Conservation (phyloP, 2,797 vertebrate genomes). For the Poecilia velifera region DNA sequence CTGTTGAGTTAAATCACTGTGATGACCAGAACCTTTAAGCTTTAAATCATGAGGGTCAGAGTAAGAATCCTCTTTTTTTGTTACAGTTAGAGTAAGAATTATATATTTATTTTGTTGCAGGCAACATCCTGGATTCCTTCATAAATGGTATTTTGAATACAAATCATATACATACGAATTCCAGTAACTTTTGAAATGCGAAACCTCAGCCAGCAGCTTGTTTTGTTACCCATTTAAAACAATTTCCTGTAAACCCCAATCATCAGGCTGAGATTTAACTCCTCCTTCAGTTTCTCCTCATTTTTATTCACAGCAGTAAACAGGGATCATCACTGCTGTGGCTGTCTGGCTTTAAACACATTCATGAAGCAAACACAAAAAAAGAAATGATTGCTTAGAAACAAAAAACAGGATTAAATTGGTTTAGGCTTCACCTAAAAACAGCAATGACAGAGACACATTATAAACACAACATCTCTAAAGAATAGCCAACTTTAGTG, state of each 20-base stretch:
- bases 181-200: not conserved
- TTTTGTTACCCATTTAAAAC: not conserved
- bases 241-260: not conserved
- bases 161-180: not conserved
- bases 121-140: not conserved
- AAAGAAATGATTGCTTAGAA: not conserved
- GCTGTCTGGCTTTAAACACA: not conserved
- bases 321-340: not conserved
- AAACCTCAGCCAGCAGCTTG: not conserved
- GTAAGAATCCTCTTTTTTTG: not conserved
- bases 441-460: not conserved
- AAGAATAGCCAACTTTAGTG: not conserved
- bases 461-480: not conserved
- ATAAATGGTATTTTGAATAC: not conserved
- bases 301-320: slow-evolving; percentile 9
- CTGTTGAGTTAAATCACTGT: not conserved
- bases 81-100: not conserved
- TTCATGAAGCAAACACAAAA: not conserved
- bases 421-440: not conserved
- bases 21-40: not conserved
- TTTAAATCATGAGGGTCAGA: not conserved
- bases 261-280: not conserved
- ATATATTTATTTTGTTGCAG: not conserved
- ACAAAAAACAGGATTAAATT: not conserved
- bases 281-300: not conserved